These are phyloP conservation scores for Leptatherina wallacei DNA, from an alignment of 2,797 vertebrate genomes.

Conservation along the genomic window DNA sequence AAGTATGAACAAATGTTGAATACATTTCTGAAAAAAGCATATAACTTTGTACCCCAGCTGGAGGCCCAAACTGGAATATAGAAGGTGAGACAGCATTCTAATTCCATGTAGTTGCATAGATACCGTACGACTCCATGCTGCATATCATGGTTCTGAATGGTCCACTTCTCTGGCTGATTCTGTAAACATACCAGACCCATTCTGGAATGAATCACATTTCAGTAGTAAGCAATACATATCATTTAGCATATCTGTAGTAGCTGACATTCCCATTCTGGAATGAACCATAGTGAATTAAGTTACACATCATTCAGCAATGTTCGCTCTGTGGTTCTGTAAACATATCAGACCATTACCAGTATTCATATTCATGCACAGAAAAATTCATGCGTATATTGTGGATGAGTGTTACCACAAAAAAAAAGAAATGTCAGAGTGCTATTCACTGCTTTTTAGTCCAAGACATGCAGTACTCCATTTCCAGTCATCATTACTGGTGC, in stretches of 20 bases:
- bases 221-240: conserved; percentile 68
- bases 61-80: conserved; percentile 89
- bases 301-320: conserved; percentile 69
- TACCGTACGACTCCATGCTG: conserved; percentile 74
- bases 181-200: conserved; percentile 75
- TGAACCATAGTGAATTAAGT: conserved; percentile 59
- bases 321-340: conserved; percentile 65
- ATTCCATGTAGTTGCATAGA: conserved; percentile 81
- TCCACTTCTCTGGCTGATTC: conserved; percentile 65
- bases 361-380: conserved; percentile 78
- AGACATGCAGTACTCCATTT: conserved; percentile 42
- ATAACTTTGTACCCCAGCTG: conserved; percentile 87
- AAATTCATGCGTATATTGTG: conserved; percentile 64
- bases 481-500: conserved; percentile 47
- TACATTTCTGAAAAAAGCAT: conserved; percentile 74
- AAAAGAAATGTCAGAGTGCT: conserved; percentile 48
- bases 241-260: conserved; percentile 68
- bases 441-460: conserved; percentile 27
- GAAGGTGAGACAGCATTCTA: conserved; percentile 87
- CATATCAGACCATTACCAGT: conserved; percentile 79
- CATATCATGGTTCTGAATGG: conserved; percentile 73
- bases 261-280: conserved; percentile 74
- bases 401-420: conserved; percentile 54
- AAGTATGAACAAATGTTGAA: conserved; percentile 68
- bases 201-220: conserved; percentile 73